Evolutionary conservation across 92 coral and sea anemone species (phyloP), one percentile per base, ranked within the genome.

Genomic region (Metridium senile): DNA sequence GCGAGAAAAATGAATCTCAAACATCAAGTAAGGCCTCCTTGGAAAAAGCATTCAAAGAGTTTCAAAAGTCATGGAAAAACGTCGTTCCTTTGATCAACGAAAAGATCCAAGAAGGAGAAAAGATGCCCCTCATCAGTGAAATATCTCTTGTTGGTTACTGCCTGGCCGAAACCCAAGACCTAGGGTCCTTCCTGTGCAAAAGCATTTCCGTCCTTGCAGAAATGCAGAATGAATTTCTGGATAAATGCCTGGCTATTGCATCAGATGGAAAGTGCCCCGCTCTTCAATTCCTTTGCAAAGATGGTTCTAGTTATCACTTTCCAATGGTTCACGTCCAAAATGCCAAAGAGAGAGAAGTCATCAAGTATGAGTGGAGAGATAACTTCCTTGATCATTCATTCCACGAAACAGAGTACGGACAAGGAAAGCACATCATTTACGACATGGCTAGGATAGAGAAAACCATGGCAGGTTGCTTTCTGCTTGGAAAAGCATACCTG

Each of bases 381-480:
- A 82, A 80, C 1, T 67, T 96, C 39, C 89, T 96, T 58, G 87
- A 77, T 65, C 87, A 89, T 73, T 93, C 93, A 25, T 93, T 88
- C 62, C 84, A 83, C 43, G 81, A 87, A 62, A 93, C 89, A 2
- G 97, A 91, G 77, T 96, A 96, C 67, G 97, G 97, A 46, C 76
- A 76, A 58, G 99, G 99, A 1, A 82, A 72, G 72, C 89, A 89
- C 63, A 79, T 96, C 51, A 71, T 78, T 43, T 96, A 76, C 68
- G 97, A 96, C 66, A 89, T 89, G 53, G 97, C 56, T 49, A 84
- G 76, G 86, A 93, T 93, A 17, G 99, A 96, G 78, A 84, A 80
- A 63, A 93, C 89, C 29, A 70, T 96, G 76, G 90, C 94, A 20
- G 87, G 74, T 33, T 64, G 86, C 18, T 83, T 96, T 66, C 84